These are phyloP conservation scores for Odontamblyopus rebecca DNA, from an alignment of 2,797 vertebrate genomes.

Conservation along the genomic window DNA sequence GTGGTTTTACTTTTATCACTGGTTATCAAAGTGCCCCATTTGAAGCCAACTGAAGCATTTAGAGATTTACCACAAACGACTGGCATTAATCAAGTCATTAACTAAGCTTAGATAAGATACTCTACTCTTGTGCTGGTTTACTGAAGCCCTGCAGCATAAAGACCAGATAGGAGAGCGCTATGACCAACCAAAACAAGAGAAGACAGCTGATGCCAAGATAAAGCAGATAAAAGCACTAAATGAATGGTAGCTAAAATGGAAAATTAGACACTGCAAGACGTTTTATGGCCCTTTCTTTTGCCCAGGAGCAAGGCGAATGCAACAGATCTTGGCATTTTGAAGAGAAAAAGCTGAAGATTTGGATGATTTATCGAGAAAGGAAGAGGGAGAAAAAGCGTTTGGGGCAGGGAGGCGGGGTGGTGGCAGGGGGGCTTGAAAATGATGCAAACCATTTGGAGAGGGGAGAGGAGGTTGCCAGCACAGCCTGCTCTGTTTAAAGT, in stretches of 20 bases:
- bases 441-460: conserved; percentile 99
- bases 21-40: conserved; percentile 46
- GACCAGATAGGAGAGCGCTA: conserved; percentile 53
- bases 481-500: conserved; percentile 99
- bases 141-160: conserved; percentile 44
- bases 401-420: conserved; percentile 67
- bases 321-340: conserved; percentile 53
- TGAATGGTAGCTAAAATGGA: conserved; percentile 55
- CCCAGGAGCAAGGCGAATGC: conserved; percentile 61
- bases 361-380: conserved; percentile 84
- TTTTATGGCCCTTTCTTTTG: conserved; percentile 74
- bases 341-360: conserved; percentile 82
- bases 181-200: conserved; percentile 47
- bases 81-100: conserved; percentile 38
- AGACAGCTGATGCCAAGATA: conserved; percentile 39
- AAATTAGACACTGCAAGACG: conserved; percentile 61
- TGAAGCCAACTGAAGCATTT: conserved; percentile 38
- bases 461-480: conserved; percentile 94
- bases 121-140: conserved; percentile 49
- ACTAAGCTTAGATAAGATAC: conserved; percentile 28
- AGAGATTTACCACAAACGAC: conserved; percentile 26
- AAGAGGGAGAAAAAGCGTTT: conserved; percentile 70
- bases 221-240: conserved; percentile 13
- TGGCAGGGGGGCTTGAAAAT: conserved; percentile 91
- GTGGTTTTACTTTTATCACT: conserved; percentile 25